phyloP scores from a whole-genome alignment of 1,140 invertebrate species.

The Dinoponera quadriceps region DNA sequence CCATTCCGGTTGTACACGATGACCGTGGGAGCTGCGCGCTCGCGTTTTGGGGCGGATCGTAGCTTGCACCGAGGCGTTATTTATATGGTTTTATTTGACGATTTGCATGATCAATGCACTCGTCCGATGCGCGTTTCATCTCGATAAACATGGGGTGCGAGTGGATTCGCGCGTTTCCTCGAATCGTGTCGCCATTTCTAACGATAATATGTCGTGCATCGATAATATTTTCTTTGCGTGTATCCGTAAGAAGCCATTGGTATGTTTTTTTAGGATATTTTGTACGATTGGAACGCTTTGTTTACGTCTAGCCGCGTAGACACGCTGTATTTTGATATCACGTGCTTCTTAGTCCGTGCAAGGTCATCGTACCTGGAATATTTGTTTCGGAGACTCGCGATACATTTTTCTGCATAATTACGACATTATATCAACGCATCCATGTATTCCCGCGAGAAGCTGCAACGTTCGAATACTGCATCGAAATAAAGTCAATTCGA shows the following conservation, averaged over 20 bases:
- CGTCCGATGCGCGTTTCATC: background rate
- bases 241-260: background rate
- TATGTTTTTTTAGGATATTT: background rate
- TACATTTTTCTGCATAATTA: background rate
- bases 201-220: background rate
- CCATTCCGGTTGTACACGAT: background rate
- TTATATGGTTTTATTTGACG: slow-evolving; percentile 28
- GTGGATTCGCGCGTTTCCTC: slow-evolving; percentile 10
- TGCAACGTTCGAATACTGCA: slow-evolving; percentile 42
- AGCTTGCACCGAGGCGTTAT: background rate
- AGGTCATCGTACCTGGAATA: background rate
- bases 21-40: slow-evolving; percentile 21
- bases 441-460: slow-evolving; percentile 48
- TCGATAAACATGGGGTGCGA: background rate
- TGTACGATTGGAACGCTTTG: background rate
- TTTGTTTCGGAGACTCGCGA: background rate
- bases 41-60: background rate
- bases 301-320: background rate
- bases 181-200: background rate
- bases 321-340: background rate
- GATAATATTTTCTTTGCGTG: background rate
- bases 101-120: slow-evolving; percentile 8
- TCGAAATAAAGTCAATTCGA: slow-evolving; percentile 25
- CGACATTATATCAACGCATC: background rate
- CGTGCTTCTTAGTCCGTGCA: too few relatives aligned